Evolutionary conservation across 2,113 vertebrate genomes (phyloP).

Genomic region (Dromaius novaehollandiae): DNA sequence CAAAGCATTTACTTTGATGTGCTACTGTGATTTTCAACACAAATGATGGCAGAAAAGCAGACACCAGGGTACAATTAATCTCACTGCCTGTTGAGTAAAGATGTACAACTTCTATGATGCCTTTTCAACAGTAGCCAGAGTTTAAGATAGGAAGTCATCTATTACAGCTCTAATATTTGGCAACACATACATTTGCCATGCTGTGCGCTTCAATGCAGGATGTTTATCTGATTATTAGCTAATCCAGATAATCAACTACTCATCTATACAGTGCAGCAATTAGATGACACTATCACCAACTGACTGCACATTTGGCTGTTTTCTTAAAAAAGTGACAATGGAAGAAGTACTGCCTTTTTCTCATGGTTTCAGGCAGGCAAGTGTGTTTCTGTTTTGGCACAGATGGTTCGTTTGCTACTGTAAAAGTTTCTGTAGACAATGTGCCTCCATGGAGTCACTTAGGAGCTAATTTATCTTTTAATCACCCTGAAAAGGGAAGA

Average conservation of each 20-base stretch:
- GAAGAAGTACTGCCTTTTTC: not conserved
- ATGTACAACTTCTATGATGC: not conserved
- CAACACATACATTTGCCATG: not conserved
- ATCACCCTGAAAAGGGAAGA: not conserved
- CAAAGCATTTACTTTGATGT: not conserved
- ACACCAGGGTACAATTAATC: not conserved
- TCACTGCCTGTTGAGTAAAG: not conserved
- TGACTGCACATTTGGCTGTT: not conserved
- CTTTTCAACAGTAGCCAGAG: not conserved
- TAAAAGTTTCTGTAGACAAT: not conserved
- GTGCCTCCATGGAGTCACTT: constrained; percentile 21
- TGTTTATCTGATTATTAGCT: constrained; percentile 14
- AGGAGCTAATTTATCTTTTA: not conserved
- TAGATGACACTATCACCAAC: constrained; percentile 5
- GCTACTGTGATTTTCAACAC: not conserved
- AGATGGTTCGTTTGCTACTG: not conserved
- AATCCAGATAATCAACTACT: constrained; percentile 16
- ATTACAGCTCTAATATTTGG: constrained; percentile 1
- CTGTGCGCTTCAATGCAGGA: not conserved
- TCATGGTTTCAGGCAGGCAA: not conserved
- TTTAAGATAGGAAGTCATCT: not conserved
- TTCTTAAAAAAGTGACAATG: not conserved
- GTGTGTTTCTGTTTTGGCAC: not conserved
- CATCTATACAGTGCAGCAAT: constrained; percentile 15
- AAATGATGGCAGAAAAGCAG: not conserved